Evolutionary conservation across 2,888 invertebrate genomes (phyloP).

Genomic region (Cylindroiulus punctatus): DNA sequence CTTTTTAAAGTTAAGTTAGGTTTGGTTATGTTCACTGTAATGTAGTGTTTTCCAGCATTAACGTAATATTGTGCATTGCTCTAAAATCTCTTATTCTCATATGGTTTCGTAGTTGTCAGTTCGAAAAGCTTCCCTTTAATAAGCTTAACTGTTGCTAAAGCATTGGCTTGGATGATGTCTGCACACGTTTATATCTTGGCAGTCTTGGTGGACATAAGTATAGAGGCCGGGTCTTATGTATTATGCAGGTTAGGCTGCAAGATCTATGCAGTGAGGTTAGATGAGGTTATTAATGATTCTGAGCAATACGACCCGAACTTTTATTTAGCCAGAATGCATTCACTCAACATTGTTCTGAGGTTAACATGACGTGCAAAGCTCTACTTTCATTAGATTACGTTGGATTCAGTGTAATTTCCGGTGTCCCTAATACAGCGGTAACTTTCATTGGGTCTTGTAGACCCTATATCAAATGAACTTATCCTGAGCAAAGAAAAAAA

Average conservation of each 20-base stretch:
- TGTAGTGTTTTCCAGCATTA: no score
- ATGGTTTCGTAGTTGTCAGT: background rate
- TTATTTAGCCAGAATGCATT: background rate
- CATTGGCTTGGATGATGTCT: background rate
- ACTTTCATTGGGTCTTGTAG: background rate
- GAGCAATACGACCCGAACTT: background rate
- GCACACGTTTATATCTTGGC: conserved; percentile 8
- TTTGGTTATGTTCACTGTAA: no score
- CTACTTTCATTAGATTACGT: conserved; percentile 18
- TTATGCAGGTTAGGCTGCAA: background rate
- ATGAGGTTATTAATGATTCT: background rate
- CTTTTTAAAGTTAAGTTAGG: no score
- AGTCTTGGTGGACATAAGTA: background rate
- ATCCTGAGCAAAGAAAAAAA: background rate
- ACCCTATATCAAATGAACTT: conserved; percentile 8
- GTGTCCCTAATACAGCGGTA: background rate
- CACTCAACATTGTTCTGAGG: background rate
- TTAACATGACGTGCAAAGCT: background rate
- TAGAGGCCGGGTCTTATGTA: background rate
- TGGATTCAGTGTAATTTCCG: conserved; percentile 14
- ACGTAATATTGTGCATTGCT: background rate
- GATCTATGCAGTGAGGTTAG: background rate
- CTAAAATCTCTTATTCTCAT: no score
- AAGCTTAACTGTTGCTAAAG: conserved; percentile 35
- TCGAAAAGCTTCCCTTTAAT: conserved; percentile 11